A percentile compares a stretch with the other conserved stretches of the same genome.
Evolutionary conservation across 2,797 vertebrate species (phyloP).

Genomic region (Choloepus didactylus): DNA sequence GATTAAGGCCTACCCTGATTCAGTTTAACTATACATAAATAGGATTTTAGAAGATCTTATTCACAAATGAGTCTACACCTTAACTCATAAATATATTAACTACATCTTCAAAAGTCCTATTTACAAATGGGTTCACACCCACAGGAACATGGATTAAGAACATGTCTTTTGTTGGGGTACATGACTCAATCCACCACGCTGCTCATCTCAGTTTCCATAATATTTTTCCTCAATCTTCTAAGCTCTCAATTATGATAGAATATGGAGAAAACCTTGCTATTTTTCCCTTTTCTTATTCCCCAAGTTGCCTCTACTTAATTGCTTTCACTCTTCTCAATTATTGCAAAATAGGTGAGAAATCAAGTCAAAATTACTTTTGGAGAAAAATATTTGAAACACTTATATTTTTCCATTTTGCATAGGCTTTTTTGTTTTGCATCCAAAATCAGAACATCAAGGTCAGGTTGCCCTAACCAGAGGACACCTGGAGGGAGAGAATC

Average conservation of each 20-base stretch:
- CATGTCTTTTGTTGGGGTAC: no score
- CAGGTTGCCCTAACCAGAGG: background rate
- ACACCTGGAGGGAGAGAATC: background rate
- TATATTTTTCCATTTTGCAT: constrained; percentile 11
- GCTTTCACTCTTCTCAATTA: background rate
- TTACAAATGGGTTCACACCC: no score
- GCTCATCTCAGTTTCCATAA: background rate
- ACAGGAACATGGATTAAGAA: no score
- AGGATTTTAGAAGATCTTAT: no score
- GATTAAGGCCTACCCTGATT: no score
- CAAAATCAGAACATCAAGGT: background rate
- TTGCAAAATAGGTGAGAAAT: background rate
- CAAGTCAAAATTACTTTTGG: background rate
- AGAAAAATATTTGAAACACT: background rate
- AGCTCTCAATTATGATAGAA: background rate
- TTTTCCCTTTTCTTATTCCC: background rate
- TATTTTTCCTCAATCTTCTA: background rate
- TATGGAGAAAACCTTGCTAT: background rate
- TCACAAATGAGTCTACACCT: no score
- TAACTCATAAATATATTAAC: no score
- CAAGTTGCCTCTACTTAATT: constrained; percentile 7
- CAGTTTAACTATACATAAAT: no score
- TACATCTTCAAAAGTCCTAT: no score
- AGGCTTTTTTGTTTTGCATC: background rate
- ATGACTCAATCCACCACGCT: no score